Evolutionary conservation across 92 coral and sea anemone species (phyloP), one percentile per base, ranked within the genome.

Genomic region (Micromussa lordhowensis): DNA sequence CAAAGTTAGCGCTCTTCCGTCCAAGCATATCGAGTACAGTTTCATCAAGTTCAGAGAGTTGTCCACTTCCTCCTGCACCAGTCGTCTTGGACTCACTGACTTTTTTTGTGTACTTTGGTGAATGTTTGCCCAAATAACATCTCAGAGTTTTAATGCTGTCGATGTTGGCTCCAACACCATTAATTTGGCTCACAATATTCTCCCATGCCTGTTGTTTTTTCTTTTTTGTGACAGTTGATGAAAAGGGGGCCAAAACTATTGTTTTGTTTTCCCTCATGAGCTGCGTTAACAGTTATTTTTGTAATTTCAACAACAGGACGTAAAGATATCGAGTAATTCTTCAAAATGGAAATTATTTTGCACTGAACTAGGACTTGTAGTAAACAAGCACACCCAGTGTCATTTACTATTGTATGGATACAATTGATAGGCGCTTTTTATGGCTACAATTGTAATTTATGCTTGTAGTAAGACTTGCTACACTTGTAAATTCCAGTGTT

Each of bases 141-240:
- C 69, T 18, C 69, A 63, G 24, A n/a, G 69, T 63, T 63, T 14
- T 63, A 19, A 63, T 18, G 24, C 29, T 63, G 69, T 63, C 69
- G 1, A 63, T 26, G 7, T 63, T 63, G 26, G 69, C n/a, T 63
- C 24, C 69, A 63, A 63, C 69, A 1, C 69, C 69, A 63, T 63
- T 63, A 5, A 63, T 19, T 63, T 63, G 69, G n/a, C 69, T 14
- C 29, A 63, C 3, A n/a, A 78, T 78, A 17, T 8, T 78, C 15
- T 78, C 51, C 68, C 82, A 28, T 3, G 82, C 82, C 69, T 78
- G n/a, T 1, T 78, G 82, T 78, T 78, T 54, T 1, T 40, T 68
- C 38, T 78, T 78, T 78, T 78, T 78, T 13, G 82, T 78, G 11
- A 53, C 82, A 53, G n/a, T 78, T 31, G 68, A 53, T 0, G 68